Percentiles rank a stretch among this genome's conserved stretches.
These are phyloP conservation scores for Drosophila paracracens DNA, from an alignment of 2,888 invertebrate species.

Conservation along the genomic window DNA sequence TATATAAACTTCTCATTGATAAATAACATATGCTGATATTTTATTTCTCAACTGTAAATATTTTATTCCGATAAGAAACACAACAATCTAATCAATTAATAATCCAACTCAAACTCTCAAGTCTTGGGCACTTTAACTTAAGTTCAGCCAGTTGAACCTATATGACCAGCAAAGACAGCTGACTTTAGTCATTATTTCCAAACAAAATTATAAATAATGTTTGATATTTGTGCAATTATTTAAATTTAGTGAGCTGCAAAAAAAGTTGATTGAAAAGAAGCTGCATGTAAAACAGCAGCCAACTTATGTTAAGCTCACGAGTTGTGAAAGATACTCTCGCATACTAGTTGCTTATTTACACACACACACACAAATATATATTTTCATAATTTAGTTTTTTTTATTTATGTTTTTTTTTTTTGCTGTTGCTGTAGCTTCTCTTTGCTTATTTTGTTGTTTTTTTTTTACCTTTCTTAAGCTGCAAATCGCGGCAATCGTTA, in stretches of 20 bases:
- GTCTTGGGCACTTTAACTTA: too few species aligned
- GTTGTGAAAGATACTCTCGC: conserved; percentile 33
- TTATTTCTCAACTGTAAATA: not conserved
- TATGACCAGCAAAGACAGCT: not conserved
- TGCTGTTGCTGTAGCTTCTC: conserved; percentile 41
- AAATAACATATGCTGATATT: not conserved
- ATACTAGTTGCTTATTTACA: conserved; percentile 15
- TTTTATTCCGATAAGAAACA: not conserved
- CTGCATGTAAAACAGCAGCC: conserved; percentile 52
- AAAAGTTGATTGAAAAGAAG: conserved; percentile 24
- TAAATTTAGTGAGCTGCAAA: not conserved
- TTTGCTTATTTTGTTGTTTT: conserved; percentile 25
- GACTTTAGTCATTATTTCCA: not conserved
- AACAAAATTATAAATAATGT: not conserved
- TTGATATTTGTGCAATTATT: conserved; percentile 5
- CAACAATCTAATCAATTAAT: not conserved
- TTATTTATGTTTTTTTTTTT: conserved; percentile 9
- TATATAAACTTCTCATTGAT: not conserved
- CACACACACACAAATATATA: conserved; percentile 49
- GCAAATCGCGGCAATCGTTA: conserved; percentile 84
- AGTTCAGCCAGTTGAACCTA: too few species aligned
- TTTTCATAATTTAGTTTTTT: conserved; percentile 50
- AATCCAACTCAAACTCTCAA: not conserved
- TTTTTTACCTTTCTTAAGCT: conserved; percentile 66
- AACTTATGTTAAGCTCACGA: conserved; percentile 42